Evolutionary conservation across 2,797 vertebrate species (phyloP).

Genomic region (Eidolon dupreanum): DNA sequence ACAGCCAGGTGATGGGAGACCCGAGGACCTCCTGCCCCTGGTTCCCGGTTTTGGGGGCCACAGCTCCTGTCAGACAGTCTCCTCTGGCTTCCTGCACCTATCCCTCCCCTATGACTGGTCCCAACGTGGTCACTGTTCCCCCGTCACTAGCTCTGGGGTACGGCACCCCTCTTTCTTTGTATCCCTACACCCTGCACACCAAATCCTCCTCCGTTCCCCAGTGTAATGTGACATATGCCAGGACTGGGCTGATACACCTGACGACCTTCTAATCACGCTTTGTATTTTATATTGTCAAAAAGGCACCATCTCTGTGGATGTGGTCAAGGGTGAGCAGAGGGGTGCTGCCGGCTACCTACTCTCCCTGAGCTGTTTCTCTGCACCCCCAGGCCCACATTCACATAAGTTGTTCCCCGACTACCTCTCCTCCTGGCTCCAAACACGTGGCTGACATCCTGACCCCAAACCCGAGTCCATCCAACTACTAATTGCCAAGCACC

Average conservation of each 20-base stretch:
- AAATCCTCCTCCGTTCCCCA: neutral
- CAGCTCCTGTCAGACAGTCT: too few relatives aligned
- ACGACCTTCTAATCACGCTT: neutral
- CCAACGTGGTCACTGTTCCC: neutral
- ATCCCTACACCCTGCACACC: neutral
- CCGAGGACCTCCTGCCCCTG: rapidly evolving
- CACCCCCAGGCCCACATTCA: neutral
- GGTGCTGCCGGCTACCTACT: rapidly evolving
- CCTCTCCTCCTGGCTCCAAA: neutral
- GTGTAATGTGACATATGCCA: neutral
- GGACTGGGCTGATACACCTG: neutral
- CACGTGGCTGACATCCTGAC: neutral
- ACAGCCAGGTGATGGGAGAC: neutral
- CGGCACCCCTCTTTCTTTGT: neutral
- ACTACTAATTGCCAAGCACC: rapidly evolving
- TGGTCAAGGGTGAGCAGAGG: rapidly evolving
- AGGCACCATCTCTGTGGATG: neutral
- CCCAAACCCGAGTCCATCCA: neutral
- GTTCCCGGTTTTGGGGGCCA: neutral
- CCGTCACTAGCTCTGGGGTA: rapidly evolving
- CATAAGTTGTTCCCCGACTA: neutral
- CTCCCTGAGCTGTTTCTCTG: neutral
- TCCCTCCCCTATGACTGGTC: rapidly evolving
- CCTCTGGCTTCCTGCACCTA: neutral
- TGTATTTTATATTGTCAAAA: neutral